Conservation (phyloP, 2,888 invertebrate species). For the Phanerotoma sp. region DNA sequence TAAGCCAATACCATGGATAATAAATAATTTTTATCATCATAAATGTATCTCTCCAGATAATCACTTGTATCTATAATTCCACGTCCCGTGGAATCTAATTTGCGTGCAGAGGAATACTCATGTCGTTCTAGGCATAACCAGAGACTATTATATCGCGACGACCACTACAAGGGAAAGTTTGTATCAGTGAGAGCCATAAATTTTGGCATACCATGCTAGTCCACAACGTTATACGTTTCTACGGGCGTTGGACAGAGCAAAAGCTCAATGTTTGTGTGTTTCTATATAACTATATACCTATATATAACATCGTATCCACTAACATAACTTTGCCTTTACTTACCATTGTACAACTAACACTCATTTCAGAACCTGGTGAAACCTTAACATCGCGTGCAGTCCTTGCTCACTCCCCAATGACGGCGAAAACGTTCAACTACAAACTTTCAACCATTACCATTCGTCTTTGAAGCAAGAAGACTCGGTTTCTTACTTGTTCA, state of each 20-base stretch:
- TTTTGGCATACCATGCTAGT: constrained; percentile 18
- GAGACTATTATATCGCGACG: constrained; percentile 16
- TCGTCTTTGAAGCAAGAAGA: constrained; percentile 9
- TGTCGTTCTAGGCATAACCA: constrained; percentile 18
- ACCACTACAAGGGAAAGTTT: constrained; percentile 8
- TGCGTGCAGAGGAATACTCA: constrained; percentile 15
- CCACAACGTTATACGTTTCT: neutral
- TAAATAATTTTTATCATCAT: neutral
- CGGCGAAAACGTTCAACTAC: constrained; percentile 4
- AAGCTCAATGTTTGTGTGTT: neutral
- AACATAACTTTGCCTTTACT: neutral
- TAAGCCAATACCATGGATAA: no score
- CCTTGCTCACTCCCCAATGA: constrained; percentile 2
- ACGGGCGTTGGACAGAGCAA: neutral
- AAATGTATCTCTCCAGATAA: neutral
- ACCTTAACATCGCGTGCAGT: neutral
- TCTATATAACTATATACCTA: no score
- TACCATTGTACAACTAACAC: neutral
- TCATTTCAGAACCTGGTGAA: neutral
- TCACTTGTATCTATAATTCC: constrained; percentile 2
- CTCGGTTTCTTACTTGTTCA: constrained; percentile 3
- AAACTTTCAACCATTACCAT: constrained; percentile 1
- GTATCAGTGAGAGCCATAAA: constrained; percentile 25
- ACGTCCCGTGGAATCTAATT: constrained; percentile 17
- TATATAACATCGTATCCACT: neutral